Evolutionary conservation across 1,140 invertebrate genomes (phyloP), one percentile per base, ranked within the genome.

Genomic region (Aphis gossypii): DNA sequence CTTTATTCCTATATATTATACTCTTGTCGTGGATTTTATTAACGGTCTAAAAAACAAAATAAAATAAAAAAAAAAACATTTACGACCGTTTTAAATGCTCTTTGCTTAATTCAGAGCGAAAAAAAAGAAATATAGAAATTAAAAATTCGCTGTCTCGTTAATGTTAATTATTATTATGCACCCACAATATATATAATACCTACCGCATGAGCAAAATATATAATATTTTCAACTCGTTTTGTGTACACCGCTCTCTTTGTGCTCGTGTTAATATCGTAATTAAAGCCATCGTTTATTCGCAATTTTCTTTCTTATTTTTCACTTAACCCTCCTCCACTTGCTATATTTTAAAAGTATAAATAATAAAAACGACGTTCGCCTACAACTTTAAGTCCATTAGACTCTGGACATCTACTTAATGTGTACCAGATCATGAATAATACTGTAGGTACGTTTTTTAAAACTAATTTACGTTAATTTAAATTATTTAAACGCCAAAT

Each of bases 81-180:
- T 44, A 68, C n/a, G 38, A 60, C 54, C 25, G 38, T 21, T 68
- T 68, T 44, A 44, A 30, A 11, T 20, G 9, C 30, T 41, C 41
- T 90, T 90, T 38, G 60, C 35, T n/a, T 48, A 20, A 20, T 48
- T 20, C 86, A 18, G 14, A 76, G n/a, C 56, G 25, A 68, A 44
- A 30, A 30, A 46, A 44, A 68, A 25, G 0, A 89, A 35, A 7
- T 5, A 25, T 23, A 68, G 44, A 54, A 90, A 38, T 25, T 60
- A 56, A 44, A 68, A 68, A 44, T 60, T 35, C 56, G 6, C 38
- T 11, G 89, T 68, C 54, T 90, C 89, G 89, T 90, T 90, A 90
- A 90, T 21, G 51, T 90, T 89, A 89, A 89, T 89, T 87, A 87
- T 46, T 86, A 83, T 84, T 84, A 84, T 41, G 35, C 41, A 11